Conservation (phyloP, 2,797 vertebrate genomes). For the Synanceia verrucosa region DNA sequence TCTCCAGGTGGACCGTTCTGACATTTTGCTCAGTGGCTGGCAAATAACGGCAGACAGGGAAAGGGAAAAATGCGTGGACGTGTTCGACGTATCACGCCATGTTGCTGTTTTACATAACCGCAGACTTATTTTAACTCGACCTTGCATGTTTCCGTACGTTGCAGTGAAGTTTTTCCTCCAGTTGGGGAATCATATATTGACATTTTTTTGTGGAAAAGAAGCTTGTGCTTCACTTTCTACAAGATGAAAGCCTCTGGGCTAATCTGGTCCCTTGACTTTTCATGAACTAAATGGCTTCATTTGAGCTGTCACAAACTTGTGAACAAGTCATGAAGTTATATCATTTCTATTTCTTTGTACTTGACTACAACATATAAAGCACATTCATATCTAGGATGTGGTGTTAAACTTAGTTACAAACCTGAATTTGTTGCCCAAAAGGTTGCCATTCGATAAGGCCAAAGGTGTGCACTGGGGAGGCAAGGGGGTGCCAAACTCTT, state of each 20-base stretch:
- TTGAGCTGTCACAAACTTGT: neutral
- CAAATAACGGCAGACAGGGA: constrained; percentile 31
- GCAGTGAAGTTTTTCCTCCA: neutral
- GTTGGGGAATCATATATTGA: neutral
- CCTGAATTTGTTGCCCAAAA: no score
- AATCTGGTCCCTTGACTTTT: neutral
- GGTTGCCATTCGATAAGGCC: no score
- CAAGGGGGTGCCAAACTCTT: no score
- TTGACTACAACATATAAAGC: no score
- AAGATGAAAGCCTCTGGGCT: neutral
- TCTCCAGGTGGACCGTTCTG: constrained; percentile 52
- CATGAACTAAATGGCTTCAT: neutral
- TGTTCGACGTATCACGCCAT: neutral
- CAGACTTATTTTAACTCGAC: constrained; percentile 5
- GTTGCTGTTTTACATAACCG: constrained; percentile 12
- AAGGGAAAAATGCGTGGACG: neutral
- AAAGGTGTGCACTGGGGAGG: no score
- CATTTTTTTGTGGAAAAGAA: neutral
- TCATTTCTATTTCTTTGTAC: no score
- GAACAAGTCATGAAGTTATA: no score
- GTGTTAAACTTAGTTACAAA: no score
- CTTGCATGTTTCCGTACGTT: neutral
- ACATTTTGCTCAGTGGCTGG: constrained; percentile 58
- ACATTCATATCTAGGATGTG: no score
- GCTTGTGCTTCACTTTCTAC: neutral